Conservation (phyloP, 1,140 invertebrate genomes). For the Bactericera cockerelli region DNA sequence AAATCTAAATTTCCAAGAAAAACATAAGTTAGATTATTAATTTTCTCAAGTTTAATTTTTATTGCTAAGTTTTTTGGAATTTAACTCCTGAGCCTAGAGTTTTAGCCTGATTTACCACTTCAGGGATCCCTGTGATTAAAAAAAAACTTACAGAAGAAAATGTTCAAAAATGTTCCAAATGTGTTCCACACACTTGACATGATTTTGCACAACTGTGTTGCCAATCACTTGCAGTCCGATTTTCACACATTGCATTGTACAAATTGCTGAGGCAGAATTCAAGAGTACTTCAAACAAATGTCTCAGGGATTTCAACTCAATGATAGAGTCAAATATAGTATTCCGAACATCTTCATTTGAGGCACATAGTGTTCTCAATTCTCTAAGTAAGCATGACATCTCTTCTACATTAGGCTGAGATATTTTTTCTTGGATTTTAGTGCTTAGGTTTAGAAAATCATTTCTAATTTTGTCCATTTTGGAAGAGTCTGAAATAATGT, state of each 20-base stretch:
- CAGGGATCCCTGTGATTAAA: too few species aligned
- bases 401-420: not conserved
- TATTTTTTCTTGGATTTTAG: too few species aligned
- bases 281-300: not conserved
- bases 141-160: not conserved
- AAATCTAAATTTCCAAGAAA: too few species aligned
- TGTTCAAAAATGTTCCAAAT: not conserved
- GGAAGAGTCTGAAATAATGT: too few species aligned
- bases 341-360: not conserved
- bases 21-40: too few species aligned
- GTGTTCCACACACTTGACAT: not conserved
- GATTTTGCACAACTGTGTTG: not conserved
- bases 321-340: not conserved
- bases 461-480: too few species aligned
- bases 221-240: constrained; percentile 3
- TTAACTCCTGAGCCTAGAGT: too few species aligned
- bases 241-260: not conserved
- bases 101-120: too few species aligned
- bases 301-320: not conserved
- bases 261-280: not conserved
- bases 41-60: too few species aligned
- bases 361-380: not conserved
- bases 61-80: too few species aligned
- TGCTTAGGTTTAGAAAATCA: too few species aligned
- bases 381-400: not conserved